Evolutionary conservation across 1,140 invertebrate species (phyloP), one percentile per base, ranked within the genome.

Genomic region (Drosophila littoralis): DNA sequence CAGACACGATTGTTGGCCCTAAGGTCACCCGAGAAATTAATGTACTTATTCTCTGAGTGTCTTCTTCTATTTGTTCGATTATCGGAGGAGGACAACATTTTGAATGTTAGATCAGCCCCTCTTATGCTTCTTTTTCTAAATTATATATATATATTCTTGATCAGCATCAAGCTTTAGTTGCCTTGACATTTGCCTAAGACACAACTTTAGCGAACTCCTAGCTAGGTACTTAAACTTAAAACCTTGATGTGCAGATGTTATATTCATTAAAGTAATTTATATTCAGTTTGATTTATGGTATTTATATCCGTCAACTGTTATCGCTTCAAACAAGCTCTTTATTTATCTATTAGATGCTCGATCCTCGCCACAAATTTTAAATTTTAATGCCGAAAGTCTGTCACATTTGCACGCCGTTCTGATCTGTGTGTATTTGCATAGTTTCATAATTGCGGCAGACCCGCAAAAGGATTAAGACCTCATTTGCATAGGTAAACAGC

Each of bases 351-450:
- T 28, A 28, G 22, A 28, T 40, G 7, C 38, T 40, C 7, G 38
- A 12, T 8, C 10, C 38, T 40, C 10, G 38, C 38, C 22, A 28
- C 22, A 28, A 28, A 28, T 40, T 40, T 40, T 10, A 40, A 40
- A 10, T 66, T 68, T 72, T 58, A n/a, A 55, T n/a, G 51, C 59
- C 28, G 13, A 73, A 69, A 55, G 68, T 78, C 81, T 89, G 84
- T 81, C 84, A 89, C 85, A 89, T 89, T 89, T 89, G 80, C 83
- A 89, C 84, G 60, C 77, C 77, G 82, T 85, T 65, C 50, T 48
- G 6, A 42, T n/a, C 5, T 22, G 5, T 45, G 12, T 45, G 6
- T 45, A 42, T 89, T 88, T 89, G 66, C 67, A 38, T 45, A 72
- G 81, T 72, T 78, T 90, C 71, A 75, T 90, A 88, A 88, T 88